Conservation (phyloP, 2,797 vertebrate species). For the Phrynocephalus vlangalii region DNA sequence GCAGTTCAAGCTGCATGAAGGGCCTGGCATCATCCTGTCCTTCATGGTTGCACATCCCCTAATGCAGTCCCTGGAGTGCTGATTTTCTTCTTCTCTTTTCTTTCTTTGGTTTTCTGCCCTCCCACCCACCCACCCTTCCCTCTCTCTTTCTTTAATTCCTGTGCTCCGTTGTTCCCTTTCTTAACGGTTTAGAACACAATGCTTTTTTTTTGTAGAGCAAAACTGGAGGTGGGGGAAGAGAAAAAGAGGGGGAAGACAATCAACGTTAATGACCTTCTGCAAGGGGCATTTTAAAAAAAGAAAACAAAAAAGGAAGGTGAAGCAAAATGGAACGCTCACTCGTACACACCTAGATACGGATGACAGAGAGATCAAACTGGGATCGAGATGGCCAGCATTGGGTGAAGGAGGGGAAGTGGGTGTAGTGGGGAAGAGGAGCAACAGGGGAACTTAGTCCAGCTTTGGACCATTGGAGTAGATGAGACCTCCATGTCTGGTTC, state of each 20-base stretch:
- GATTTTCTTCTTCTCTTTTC: slow-evolving; percentile 14
- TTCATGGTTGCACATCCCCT: slow-evolving; percentile 27
- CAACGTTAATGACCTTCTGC: not conserved
- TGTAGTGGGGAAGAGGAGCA: too few relatives aligned
- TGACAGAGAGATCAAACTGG: not conserved
- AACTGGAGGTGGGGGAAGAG: not conserved
- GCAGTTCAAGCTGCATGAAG: slow-evolving; percentile 2
- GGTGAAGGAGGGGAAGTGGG: not conserved
- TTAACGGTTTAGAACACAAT: not conserved
- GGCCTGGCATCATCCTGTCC: not conserved
- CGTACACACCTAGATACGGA: not conserved
- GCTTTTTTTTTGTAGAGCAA: slow-evolving; percentile 11
- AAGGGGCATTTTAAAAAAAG: slow-evolving; percentile 1
- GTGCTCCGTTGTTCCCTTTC: not conserved
- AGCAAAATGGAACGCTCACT: not conserved
- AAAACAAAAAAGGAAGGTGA: slow-evolving; percentile 15
- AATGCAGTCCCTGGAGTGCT: slow-evolving; percentile 37
- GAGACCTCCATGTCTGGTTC: not conserved
- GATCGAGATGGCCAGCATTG: not conserved
- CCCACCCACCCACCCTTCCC: too few relatives aligned
- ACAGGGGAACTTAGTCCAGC: not conserved
- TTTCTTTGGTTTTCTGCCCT: slow-evolving; percentile 9
- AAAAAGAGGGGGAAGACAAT: not conserved
- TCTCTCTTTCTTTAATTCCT: not conserved
- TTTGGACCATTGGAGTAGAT: not conserved